A percentile compares a stretch with the other conserved stretches of the same genome.
phyloP scores from a whole-genome alignment of 2,888 invertebrate genomes.

The Brenthis daphne region DNA sequence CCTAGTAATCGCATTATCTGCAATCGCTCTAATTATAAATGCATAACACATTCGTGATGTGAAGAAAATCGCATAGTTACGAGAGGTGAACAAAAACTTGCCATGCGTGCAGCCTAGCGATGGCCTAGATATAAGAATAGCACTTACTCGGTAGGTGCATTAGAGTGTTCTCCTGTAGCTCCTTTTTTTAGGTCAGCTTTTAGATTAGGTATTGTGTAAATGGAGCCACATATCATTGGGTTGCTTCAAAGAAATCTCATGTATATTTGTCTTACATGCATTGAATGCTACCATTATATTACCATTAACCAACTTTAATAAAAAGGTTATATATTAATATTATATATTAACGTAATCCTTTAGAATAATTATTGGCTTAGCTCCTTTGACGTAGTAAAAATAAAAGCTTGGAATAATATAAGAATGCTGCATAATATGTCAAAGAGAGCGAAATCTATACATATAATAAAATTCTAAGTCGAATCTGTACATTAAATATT shows the following conservation, averaged over 20 bases:
- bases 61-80: slow-evolving; percentile 26
- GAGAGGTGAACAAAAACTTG: slow-evolving; percentile 30
- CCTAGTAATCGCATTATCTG: background rate
- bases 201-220: slow-evolving; percentile 29
- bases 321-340: too few species aligned
- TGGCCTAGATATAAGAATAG: slow-evolving; percentile 41
- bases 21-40: slow-evolving; percentile 19
- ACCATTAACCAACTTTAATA: too few species aligned
- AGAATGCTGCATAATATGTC: too few species aligned
- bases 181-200: slow-evolving; percentile 35
- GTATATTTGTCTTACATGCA: background rate
- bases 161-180: slow-evolving; percentile 24
- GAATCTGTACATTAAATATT: too few species aligned
- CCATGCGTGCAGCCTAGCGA: slow-evolving; percentile 35
- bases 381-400: too few species aligned
- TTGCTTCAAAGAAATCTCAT: background rate
- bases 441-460: too few species aligned
- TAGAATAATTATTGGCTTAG: too few species aligned
- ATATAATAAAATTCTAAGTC: too few species aligned
- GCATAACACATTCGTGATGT: slow-evolving; percentile 15
- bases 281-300: background rate
- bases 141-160: slow-evolving; percentile 31
- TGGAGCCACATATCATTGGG: slow-evolving; percentile 18
- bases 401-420: too few species aligned
- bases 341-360: too few species aligned